These are phyloP conservation scores for Portunus trituberculatus DNA, from an alignment of 1,140 invertebrate species.

Conservation along the genomic window DNA sequence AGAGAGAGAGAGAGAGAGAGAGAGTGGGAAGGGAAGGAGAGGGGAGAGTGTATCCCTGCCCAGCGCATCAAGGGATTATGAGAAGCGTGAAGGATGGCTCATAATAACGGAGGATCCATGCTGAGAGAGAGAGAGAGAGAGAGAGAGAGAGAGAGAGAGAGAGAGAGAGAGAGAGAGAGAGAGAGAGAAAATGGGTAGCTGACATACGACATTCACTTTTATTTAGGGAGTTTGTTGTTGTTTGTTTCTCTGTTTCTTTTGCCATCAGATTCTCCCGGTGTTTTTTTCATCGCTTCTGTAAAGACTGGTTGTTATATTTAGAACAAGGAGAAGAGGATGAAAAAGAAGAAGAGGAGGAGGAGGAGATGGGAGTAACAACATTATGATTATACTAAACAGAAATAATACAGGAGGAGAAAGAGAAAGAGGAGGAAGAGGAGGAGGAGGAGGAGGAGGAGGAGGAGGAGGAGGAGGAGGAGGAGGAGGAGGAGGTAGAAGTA, in stretches of 20 bases:
- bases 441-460: background rate
- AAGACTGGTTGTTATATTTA: too few species aligned
- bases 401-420: background rate
- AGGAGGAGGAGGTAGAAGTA: too few species aligned
- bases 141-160: background rate
- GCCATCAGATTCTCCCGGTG: too few species aligned
- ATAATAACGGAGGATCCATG: background rate
- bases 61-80: slow-evolving; percentile 1
- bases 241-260: too few species aligned
- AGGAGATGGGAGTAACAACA: too few species aligned
- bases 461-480: background rate
- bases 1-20: slow-evolving; percentile 18
- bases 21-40: background rate
- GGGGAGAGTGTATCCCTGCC: background rate
- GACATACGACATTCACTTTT: too few species aligned
- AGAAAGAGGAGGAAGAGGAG: background rate
- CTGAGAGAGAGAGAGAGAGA: slow-evolving; percentile 11
- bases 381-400: slow-evolving; percentile 9
- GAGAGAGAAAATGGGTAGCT: too few species aligned
- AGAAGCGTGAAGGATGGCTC: background rate
- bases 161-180: too few species aligned
- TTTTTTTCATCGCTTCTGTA: too few species aligned
- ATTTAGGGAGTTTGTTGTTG: too few species aligned
- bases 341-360: too few species aligned
- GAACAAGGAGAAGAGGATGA: too few species aligned